Base-by-base conservation (phyloP, 2,888 invertebrate species). In the Phorcus lineatus region DNA sequence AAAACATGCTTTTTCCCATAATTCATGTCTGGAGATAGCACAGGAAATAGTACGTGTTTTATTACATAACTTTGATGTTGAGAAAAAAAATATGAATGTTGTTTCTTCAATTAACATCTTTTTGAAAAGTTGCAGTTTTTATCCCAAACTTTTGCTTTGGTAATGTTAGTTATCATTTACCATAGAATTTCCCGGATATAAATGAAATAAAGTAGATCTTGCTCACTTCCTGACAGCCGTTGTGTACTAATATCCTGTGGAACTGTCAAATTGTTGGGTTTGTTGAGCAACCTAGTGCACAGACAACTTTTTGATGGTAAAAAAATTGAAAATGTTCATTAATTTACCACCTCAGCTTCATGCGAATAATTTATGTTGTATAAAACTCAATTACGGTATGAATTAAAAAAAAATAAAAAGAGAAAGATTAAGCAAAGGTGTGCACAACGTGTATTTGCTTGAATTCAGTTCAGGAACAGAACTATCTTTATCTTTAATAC, bases 21-120 rank as follows among this genome's bases (percentile, higher is more conserved):
- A 77, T 54, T 77, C 76, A 77, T 54, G 55, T 24, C 55, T 54
- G 54, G 28, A 31, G 31, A 28, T 31, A 28, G 55, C 55, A 31
- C 54, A 77, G 76, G 76, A 77, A 77, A 52, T 54, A 77, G 55
- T 77, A 19, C 16, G 52, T 16, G 52, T 31, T 36, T 31, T 28
- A 55, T 52, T 17, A 19, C 76, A 31, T 55, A 28, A 36, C 76
- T 77, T 77, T 77, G 76, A 77, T 77, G 55, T 54, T 55, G 74
- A 24, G 74, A 74, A 52, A 74, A 74, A 40, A 74, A n/a, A 74
- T 47, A 52, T 74, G 53, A 47, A 74, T 74, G 40, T 52, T 74
- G 47, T 74, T 52, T 52, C 52, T 52, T 47, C 74, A 74, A 74
- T 74, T 74, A 74, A 74, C 74, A 74, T 24, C 52, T 74, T 52